Evolutionary conservation across 2,113 vertebrate genomes (phyloP).

Genomic region (Laticauda colubrina): DNA sequence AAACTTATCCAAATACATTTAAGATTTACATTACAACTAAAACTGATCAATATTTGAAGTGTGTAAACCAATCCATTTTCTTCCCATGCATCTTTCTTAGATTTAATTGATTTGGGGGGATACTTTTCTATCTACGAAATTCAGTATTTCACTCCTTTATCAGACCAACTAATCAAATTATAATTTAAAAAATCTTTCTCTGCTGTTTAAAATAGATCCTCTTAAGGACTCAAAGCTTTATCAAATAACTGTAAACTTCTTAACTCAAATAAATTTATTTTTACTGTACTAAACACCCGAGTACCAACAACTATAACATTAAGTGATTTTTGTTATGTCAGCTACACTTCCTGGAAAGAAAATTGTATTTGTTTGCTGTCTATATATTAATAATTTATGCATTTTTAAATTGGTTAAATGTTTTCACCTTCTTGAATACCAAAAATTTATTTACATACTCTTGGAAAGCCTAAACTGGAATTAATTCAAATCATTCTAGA

Average conservation of each 20-base stretch:
- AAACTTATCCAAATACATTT: background rate
- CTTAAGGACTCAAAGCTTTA: background rate
- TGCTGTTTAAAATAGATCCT: background rate
- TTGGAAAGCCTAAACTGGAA: background rate
- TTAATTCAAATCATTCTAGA: background rate
- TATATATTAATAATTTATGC: background rate
- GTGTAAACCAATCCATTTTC: background rate
- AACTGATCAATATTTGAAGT: background rate
- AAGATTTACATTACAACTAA: background rate
- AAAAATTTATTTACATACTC: background rate
- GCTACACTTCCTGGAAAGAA: background rate
- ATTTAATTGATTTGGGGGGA: background rate
- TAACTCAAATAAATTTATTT: background rate
- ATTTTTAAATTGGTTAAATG: conserved; percentile 16
- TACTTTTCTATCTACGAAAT: background rate
- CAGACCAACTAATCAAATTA: background rate
- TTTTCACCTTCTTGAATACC: conserved; percentile 9
- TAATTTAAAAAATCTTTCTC: background rate
- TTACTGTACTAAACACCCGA: conserved; percentile 36
- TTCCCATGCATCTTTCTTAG: background rate
- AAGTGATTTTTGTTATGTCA: conserved; percentile 28
- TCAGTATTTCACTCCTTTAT: background rate
- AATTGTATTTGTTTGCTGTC: background rate
- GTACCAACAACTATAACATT: conserved; percentile 35
- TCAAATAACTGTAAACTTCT: background rate